phyloP scores from a whole-genome alignment of 2,797 vertebrate genomes.

The Melanogrammus aeglefinus region DNA sequence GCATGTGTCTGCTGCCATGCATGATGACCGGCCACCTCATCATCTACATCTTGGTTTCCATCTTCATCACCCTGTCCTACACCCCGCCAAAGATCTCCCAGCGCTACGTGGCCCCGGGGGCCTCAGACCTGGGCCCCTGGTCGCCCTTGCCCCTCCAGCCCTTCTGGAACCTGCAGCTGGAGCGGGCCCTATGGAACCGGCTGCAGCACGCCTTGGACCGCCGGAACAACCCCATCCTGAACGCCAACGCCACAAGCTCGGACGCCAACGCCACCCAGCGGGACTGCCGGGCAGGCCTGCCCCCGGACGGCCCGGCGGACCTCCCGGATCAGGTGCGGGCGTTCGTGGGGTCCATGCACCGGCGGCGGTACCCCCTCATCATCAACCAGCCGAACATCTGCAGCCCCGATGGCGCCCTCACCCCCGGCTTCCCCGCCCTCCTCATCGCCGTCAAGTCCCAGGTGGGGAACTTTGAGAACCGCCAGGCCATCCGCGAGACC shows the following conservation, averaged over 20 bases:
- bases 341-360: constrained; percentile 77
- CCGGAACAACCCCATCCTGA: constrained; percentile 72
- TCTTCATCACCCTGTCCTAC: constrained; percentile 76
- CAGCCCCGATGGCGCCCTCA: constrained; percentile 25
- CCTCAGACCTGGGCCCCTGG: constrained; percentile 33
- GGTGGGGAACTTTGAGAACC: constrained; percentile 77
- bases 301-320: constrained; percentile 44
- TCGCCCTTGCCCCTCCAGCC: neutral
- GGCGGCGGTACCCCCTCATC: constrained; percentile 67
- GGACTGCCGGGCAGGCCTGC: constrained; percentile 14
- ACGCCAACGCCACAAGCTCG: constrained; percentile 47
- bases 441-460: constrained; percentile 79
- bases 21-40: constrained; percentile 78
- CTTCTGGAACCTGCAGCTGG: constrained; percentile 76
- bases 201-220: constrained; percentile 75
- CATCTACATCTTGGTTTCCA: constrained; percentile 73
- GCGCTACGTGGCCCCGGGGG: constrained; percentile 71
- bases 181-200: constrained; percentile 74
- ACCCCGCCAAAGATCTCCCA: constrained; percentile 62
- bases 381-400: constrained; percentile 70
- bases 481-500: constrained; percentile 79
- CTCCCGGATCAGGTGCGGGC: constrained; percentile 70
- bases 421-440: constrained; percentile 57
- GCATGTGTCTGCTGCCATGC: constrained; percentile 77
- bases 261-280: constrained; percentile 20